Base-by-base conservation (phyloP, 2,113 vertebrate genomes). In the Clinocottus analis region DNA sequence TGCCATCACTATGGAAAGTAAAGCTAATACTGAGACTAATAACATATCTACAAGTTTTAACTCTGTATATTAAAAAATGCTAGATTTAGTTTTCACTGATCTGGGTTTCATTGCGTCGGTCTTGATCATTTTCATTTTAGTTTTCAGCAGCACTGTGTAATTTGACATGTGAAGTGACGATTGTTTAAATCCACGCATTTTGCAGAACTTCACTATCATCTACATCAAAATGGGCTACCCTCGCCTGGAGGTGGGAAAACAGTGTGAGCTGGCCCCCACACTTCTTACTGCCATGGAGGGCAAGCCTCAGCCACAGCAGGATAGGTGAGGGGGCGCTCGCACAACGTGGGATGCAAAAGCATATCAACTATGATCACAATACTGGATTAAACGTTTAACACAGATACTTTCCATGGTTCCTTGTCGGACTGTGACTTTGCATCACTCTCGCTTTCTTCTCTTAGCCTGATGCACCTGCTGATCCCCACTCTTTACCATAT, bases 201-300 rank as follows among this genome's bases (percentile, higher is more conserved):
- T 27, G 37, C 79, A 99, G 98, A 99, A 99, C 94, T 99, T 99
- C 90, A 99, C 98, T 71, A 99, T 99, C 90, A 99, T 99, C 92
- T 99, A 99, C 90, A 98, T 99, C 86, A 99, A 99, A 93, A 97
- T 99, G 96, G 98, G 98, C 25, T 99, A 97, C 87, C 98, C 98
- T 56, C 97, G 98, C 51, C 92, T 99, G 35, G 97, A 98, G 68
- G 96, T 98, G 82, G 96, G 96, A 65, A 99, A 98, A 83, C 98
- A 99, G 16, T 99, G 98, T 89, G 98, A 99, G 83, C 90, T 99
- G 85, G 97, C 98, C 65, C 98, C 97, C 1, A 99, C 96, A 9
- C 96, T 99, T n/a, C 96, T 99, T 49, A 99, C 98, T 67, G 98
- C 98, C 71, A 99, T 99, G 97, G 98, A 99, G 87, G 96, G 97